Evolutionary conservation across 92 coral and sea anemone species (phyloP).

Genomic region (Palythoa heliodiscus): DNA sequence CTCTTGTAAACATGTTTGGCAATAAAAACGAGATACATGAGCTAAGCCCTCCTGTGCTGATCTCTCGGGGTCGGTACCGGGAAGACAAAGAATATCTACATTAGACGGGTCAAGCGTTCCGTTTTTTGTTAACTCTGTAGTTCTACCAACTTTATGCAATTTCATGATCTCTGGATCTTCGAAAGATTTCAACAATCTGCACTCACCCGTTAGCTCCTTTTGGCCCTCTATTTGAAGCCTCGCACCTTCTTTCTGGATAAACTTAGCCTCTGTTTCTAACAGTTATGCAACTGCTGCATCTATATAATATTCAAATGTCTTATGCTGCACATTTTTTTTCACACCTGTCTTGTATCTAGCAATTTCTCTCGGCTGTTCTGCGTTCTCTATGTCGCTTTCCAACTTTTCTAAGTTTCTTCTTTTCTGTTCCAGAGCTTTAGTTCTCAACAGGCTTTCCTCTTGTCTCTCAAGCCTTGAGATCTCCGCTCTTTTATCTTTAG

Average conservation of each 20-base stretch:
- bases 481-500: not conserved
- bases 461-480: not conserved
- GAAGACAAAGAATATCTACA: too few relatives aligned
- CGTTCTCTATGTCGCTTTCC: not conserved
- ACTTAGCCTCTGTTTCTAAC: not conserved
- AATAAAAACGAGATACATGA: not conserved
- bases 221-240: not conserved
- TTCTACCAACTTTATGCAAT: not conserved
- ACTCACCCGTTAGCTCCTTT: not conserved
- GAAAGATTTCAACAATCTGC: not conserved
- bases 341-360: not conserved
- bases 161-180: not conserved
- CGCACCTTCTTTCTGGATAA: too few relatives aligned
- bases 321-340: not conserved
- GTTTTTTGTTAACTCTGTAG: not conserved
- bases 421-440: too few relatives aligned
- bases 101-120: not conserved
- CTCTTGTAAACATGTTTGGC: not conserved
- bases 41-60: too few relatives aligned
- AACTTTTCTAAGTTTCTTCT: not conserved
- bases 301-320: not conserved
- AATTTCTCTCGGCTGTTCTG: not conserved
- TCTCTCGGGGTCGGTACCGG: too few relatives aligned
- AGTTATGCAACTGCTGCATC: not conserved
- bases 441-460: not conserved